A percentile compares a stretch with the other conserved stretches of the same genome.
phyloP scores from a whole-genome alignment of 1,140 invertebrate species.

The Epicauta chinensis region DNA sequence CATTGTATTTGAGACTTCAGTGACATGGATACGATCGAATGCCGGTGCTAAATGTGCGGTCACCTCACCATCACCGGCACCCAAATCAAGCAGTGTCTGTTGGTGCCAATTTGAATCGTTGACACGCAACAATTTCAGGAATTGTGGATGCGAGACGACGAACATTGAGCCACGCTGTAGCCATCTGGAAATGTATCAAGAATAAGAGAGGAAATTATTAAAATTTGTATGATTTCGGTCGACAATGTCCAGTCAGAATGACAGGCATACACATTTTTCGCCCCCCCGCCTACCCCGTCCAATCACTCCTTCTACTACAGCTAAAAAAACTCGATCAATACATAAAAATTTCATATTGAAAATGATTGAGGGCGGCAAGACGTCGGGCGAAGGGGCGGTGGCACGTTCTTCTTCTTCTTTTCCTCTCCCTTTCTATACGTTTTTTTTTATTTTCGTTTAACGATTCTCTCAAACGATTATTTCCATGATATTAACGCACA shows the following conservation, averaged over 20 bases:
- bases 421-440: slow-evolving; percentile 6
- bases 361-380: slow-evolving; percentile 40
- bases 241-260: slow-evolving; percentile 22
- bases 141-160: slow-evolving; percentile 75
- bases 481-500: no score
- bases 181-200: slow-evolving; percentile 53
- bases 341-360: slow-evolving; percentile 47
- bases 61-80: slow-evolving; percentile 87
- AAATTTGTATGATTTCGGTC: neutral
- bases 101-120: slow-evolving; percentile 40
- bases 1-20: slow-evolving; percentile 84
- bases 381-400: slow-evolving; percentile 27
- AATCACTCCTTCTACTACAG: slow-evolving; percentile 28
- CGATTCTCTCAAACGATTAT: no score
- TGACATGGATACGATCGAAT: slow-evolving; percentile 69
- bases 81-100: slow-evolving; percentile 70
- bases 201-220: no score
- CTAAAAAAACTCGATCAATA: slow-evolving; percentile 44
- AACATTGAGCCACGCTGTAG: slow-evolving; percentile 88
- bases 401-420: slow-evolving; percentile 22
- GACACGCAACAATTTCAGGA: slow-evolving; percentile 50
- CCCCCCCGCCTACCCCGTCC: slow-evolving; percentile 21
- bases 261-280: slow-evolving; percentile 7
- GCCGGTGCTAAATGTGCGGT: slow-evolving; percentile 68
- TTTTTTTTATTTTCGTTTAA: no score